Base-by-base conservation (phyloP, 1,140 invertebrate species). In the Zaprionus lachaisei region DNA sequence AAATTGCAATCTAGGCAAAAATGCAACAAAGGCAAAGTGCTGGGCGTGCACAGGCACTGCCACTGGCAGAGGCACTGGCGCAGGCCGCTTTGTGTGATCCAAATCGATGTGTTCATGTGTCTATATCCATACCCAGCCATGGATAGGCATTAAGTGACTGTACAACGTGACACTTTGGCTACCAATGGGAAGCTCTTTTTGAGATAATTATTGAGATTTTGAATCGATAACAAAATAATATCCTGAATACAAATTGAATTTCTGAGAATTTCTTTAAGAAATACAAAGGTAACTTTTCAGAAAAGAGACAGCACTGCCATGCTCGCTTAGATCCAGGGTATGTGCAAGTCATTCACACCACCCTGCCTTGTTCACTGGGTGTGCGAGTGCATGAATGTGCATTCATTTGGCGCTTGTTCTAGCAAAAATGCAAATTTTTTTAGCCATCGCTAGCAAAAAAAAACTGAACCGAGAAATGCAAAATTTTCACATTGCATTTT, bases 1-100 rank as follows among this genome's bases (percentile, higher is more conserved):
- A 90, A 90, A 90, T 81, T 90, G 86, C 86, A 90, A 90, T 90
- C 86, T 91, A 90, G 86, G 87, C 86, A 91, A 90, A 90, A 90
- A 90, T 90, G 86, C 86, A 90, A 91, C 86, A 90, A 86, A 91
- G 86, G 73, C 85, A 86, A 91, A 91, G 86, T 80, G 84, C 77
- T 71, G 77, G 71, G 64, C 61, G 69, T 78, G 58, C 71, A 82
- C 77, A 82, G 78, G 75, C 77, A 55, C 70, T 77, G n/a, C 15
- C 41, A 9, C n/a, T 17, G 41, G n/a, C 7, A 47, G 41, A 47
- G 41, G 2, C 41, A 47, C n/a, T 47, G 5, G 2, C n/a, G 41
- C 31, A 34, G 17, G 38, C 9, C 47, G 66, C 55, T 74, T 57
- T 67, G 64, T 64, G 61, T 70, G 54, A 69, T 70, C 63, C 38